phyloP scores from a whole-genome alignment of 2,113 vertebrate genomes.

The Myocastor coypus region DNA sequence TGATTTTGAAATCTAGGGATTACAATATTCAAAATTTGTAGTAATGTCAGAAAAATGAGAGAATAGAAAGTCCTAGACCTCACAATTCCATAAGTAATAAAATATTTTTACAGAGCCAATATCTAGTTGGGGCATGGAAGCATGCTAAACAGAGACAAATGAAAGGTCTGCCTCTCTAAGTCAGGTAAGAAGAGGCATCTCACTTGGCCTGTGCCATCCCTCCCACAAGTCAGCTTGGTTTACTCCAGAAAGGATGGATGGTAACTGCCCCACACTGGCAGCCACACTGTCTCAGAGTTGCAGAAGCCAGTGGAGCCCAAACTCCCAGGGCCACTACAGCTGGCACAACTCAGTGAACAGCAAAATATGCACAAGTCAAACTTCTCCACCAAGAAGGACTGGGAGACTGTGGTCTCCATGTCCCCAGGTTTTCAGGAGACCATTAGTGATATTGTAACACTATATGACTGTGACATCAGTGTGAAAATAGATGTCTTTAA shows the following conservation, averaged over 20 bases:
- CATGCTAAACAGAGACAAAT: not conserved
- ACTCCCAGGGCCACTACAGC: not conserved
- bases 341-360: not conserved
- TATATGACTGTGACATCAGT: not conserved
- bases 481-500: not conserved
- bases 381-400: not conserved
- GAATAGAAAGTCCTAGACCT: not conserved
- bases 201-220: not conserved
- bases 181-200: not conserved
- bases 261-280: not conserved
- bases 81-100: not conserved
- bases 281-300: not conserved
- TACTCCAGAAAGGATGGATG: not conserved
- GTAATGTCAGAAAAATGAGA: not conserved
- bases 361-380: not conserved
- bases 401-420: not conserved
- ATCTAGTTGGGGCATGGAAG: not conserved
- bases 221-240: too few species aligned
- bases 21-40: not conserved
- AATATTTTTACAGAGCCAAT: not conserved
- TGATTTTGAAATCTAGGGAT: not conserved
- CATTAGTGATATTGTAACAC: not conserved
- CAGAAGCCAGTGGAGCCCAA: not conserved
- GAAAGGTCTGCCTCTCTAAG: not conserved
- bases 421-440: not conserved